Evolutionary conservation across 2,797 vertebrate genomes (phyloP), one percentile per base, ranked within the genome.

Genomic region (Cottoperca gobio): DNA sequence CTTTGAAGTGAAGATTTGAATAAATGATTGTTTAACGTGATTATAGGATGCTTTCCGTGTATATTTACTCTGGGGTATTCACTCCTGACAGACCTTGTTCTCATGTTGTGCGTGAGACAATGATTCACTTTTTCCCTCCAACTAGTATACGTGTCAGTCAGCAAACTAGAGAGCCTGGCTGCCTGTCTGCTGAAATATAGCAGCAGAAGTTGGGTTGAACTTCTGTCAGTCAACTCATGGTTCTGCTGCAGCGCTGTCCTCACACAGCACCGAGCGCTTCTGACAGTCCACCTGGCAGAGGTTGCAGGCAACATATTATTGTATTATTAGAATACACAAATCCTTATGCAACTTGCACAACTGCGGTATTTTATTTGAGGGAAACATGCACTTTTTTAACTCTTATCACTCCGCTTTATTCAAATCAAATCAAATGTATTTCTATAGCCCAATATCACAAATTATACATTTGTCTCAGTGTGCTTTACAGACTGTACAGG

Each of bases 151-250:
- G 9, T 61, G 49, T 53, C 24, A 53, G 28, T 69, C 37, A 61
- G 71, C 58, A 62, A 6, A 49, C 39, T 31, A 17, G 6, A 60
- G 23, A 43, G 42, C 40, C 23, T 3, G 2, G 19, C 14, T 23
- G 46, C 45, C 54, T 73, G 43, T 81, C 24, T 50, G 31, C 55
- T 66, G 59, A 79, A 43, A 70, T 61, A 59, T 54, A 49, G 58
- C 73, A 77, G 72, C 71, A 77, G 81, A 87, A 90, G 89, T 89
- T 90, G 76, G 69, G 58, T 24, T 81, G 67, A 93, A 93, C 85
- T 92, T 86, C 58, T 73, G 54, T 66, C 37, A 58, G 76, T 48
- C 40, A 14, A 66, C 64, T 70, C 2, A 7, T n/a, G 54, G 43
- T 65, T 79, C 55, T 68, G 68, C 68, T 81, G 78, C 58, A 60